Base-by-base conservation (phyloP, 1,140 invertebrate species). In the Periplaneta americana region DNA sequence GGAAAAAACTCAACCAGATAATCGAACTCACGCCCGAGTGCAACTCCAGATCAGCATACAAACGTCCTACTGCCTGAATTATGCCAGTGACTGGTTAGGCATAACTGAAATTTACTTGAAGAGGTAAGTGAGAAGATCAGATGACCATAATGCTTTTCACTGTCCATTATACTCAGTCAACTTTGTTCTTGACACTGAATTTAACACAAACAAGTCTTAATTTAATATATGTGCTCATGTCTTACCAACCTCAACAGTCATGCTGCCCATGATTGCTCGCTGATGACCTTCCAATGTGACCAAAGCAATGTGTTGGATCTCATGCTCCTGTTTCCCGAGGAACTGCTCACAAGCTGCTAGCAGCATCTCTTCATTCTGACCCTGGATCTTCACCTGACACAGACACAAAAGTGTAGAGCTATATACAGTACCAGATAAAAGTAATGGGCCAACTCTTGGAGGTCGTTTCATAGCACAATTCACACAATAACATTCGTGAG, bases 281-380 rank as follows among this genome's bases (percentile, higher is more conserved):
- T 99, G 98, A 88, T 99, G 98, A 83, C 98, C 98, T 90, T 99
- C 98, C 32, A 99, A 89, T 74, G 98, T 99, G 57, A 98, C 97
- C 76, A 98, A 90, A 34, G 98, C 98, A 87, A 99, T 97, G 85
- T 96, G 93, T 85, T 96, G 95, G 82, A 99, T 98, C 88, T 98
- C 96, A 11, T 91, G 85, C 87, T 98, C 96, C 1, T 91, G 89
- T 91, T 99, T 99, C 33, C 97, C 97, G 34, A 99, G 90, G 90
- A 99, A 99, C 85, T 99, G 96, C 89, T 99, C 97, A 88, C 98
- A 99, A 1, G 98, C 98, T 11, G 97, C 96, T 81, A 97, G 91
- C 75, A 99, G 89, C 97, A 99, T 99, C 89, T 99, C 97, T 86
- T 97, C 95, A 90, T 98, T 98, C 89, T 98, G 96, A 3, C 98